These are phyloP conservation scores for Calephelis nemesis DNA, from an alignment of 1,140 invertebrate species.

Conservation along the genomic window DNA sequence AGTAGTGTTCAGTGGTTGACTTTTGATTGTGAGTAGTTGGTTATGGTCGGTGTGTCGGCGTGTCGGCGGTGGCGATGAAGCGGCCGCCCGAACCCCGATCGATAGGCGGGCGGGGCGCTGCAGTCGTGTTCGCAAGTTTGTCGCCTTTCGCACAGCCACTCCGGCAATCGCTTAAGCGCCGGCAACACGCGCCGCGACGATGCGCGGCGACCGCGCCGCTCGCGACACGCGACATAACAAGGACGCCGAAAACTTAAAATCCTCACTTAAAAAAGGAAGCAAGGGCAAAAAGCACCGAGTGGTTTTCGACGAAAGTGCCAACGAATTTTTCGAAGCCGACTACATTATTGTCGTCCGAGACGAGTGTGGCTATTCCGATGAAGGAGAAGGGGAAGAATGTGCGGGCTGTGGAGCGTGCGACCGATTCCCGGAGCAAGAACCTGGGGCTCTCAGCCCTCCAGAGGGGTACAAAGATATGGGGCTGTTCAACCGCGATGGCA, in stretches of 20 bases:
- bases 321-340: slow-evolving; percentile 93
- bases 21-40: slow-evolving; percentile 19
- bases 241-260: slow-evolving; percentile 75
- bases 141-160: slow-evolving; percentile 46
- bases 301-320: slow-evolving; percentile 90
- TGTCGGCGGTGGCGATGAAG: slow-evolving; percentile 39
- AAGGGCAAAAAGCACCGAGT: slow-evolving; percentile 85
- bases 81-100: slow-evolving; percentile 55
- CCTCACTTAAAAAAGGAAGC: slow-evolving; percentile 71
- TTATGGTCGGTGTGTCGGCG: slow-evolving; percentile 29
- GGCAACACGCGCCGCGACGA: slow-evolving; percentile 53
- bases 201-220: slow-evolving; percentile 73
- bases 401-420: slow-evolving; percentile 84
- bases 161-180: slow-evolving; percentile 50
- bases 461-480: slow-evolving; percentile 91
- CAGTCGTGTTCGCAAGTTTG: slow-evolving; percentile 44
- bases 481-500: slow-evolving; percentile 73
- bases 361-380: slow-evolving; percentile 89
- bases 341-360: slow-evolving; percentile 92
- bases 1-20: too few relatives aligned
- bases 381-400: slow-evolving; percentile 85
- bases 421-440: slow-evolving; percentile 82
- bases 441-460: slow-evolving; percentile 90
- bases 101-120: slow-evolving; percentile 66
- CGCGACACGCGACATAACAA: slow-evolving; percentile 76